Evolutionary conservation across 2,888 invertebrate genomes (phyloP), one percentile per base, ranked within the genome.

Genomic region (Ochropacha duplaris): DNA sequence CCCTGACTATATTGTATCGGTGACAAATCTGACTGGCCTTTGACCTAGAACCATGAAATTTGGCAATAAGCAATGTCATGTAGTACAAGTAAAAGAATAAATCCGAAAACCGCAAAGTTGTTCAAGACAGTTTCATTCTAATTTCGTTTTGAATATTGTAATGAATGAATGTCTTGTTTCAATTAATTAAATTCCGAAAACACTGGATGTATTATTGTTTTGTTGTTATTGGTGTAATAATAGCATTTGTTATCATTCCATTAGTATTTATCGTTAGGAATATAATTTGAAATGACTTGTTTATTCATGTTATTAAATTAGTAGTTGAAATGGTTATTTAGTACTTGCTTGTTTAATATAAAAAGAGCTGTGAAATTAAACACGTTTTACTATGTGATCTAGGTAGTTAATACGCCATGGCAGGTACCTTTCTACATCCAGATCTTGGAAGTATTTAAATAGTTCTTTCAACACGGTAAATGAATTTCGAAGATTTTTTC

Each of bases 121-220:
- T 3, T 19, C 16, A n/a, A 19, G 9, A 19, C 19, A 19, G 6
- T 16, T 44, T 44, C 44, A 44, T n/a, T 36, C 19, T 44, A 19
- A 44, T 44, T 44, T 44, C 19, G 19, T 44, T 19, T 44, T 44
- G 9, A 44, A 44, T 50, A 22, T 54, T 61, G 59, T 59, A 54
- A 62, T n/a, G n/a, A 56, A 59, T 39, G 16, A 34, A 61, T 57
- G 49, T 36, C 36, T 36, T 36, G 36, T 52, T 56, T 50, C 57
- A 58, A 31, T 31, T 31, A 31, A 31, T 31, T 6, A 11, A 31
- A 64, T 63, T 63, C 65, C 61, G 54, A 68, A 62, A 57, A 61
- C 59, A 61, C 36, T 50, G 62, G 14, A 14, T 5, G n/a, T 39
- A 9, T 44, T 44, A 44, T 44, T 44, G 44, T 44, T 8, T 44